These are phyloP conservation scores for Cherax destructor DNA, from an alignment of 1,140 invertebrate species.

Conservation along the genomic window DNA sequence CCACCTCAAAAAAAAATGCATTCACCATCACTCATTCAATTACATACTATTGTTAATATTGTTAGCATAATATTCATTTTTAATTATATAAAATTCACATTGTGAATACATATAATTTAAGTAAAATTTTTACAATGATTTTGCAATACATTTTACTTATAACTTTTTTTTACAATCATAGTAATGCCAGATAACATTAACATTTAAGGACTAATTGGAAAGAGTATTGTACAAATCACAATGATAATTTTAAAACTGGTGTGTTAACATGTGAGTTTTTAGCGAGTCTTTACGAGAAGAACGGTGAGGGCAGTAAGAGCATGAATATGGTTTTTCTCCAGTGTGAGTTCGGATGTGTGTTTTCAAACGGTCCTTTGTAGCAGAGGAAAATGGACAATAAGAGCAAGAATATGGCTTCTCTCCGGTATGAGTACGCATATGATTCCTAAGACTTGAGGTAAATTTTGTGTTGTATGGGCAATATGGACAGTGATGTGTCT, in stretches of 20 bases:
- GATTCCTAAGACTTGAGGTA: constrained; percentile 39
- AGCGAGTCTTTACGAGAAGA: constrained; percentile 44
- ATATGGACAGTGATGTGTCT: constrained; percentile 43
- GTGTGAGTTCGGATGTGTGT: constrained; percentile 45
- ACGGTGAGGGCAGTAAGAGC: constrained; percentile 42
- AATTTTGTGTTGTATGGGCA: constrained; percentile 51
- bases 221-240: background rate
- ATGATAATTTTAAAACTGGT: constrained; percentile 11
- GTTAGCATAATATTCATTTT: too few species aligned
- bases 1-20: too few species aligned
- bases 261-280: constrained; percentile 49
- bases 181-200: too few species aligned
- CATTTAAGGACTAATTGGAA: background rate
- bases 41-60: too few species aligned
- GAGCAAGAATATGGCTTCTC: constrained; percentile 48
- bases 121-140: too few species aligned
- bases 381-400: constrained; percentile 48
- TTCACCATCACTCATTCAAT: too few species aligned
- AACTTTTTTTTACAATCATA: too few species aligned
- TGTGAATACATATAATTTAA: too few species aligned
- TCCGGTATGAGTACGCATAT: constrained; percentile 50
- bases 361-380: constrained; percentile 40
- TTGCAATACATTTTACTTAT: too few species aligned
- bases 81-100: too few species aligned
- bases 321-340: constrained; percentile 54